These are phyloP conservation scores for Vannuccia rotundouncinata DNA, from an alignment of 2,888 invertebrate species.

Conservation along the genomic window DNA sequence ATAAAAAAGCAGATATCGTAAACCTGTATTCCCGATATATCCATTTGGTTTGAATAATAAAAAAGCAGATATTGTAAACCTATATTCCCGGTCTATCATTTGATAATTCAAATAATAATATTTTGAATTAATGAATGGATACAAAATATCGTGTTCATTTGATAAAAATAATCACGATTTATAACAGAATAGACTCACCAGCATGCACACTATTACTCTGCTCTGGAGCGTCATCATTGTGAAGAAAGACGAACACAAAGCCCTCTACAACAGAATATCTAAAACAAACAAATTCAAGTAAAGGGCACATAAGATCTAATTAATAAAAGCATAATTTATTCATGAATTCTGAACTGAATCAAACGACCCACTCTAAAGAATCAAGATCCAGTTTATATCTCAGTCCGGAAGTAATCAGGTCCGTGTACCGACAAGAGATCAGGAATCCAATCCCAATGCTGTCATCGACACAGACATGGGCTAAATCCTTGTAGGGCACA, in stretches of 20 bases:
- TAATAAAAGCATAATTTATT: background rate
- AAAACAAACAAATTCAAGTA: background rate
- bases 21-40: no score
- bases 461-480: slow-evolving; percentile 43
- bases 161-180: no score
- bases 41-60: no score
- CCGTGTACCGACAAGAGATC: slow-evolving; percentile 45
- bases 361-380: background rate
- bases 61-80: no score
- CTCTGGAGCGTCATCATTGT: slow-evolving; percentile 44
- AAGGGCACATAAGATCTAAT: background rate
- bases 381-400: slow-evolving; percentile 45
- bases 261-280: slow-evolving; percentile 41
- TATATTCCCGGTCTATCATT: no score
- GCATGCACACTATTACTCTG: no score
- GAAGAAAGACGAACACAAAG: slow-evolving; percentile 46
- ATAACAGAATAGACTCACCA: no score
- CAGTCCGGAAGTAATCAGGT: slow-evolving; percentile 44
- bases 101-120: no score
- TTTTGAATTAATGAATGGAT: no score
- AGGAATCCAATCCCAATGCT: slow-evolving; percentile 46
- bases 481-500: background rate
- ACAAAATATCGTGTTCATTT: no score
- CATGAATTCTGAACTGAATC: background rate
- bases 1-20: no score